Evolutionary conservation across 2,113 vertebrate species (phyloP).

Genomic region (Brachionichthys hirsutus): DNA sequence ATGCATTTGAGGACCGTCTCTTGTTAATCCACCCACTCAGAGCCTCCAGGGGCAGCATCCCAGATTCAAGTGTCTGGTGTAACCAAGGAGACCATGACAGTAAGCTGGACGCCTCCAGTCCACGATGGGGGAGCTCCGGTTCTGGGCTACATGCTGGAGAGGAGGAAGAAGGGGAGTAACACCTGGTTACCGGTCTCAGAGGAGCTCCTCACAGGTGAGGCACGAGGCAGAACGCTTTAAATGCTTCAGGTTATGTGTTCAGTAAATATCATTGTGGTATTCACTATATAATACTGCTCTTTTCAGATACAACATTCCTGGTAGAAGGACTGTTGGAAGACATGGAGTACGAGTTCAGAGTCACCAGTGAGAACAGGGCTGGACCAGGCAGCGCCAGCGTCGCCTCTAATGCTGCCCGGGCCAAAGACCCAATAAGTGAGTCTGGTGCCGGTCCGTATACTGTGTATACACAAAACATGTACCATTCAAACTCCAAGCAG

Average conservation of each 20-base stretch:
- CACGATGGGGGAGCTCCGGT: slow-evolving; percentile 64
- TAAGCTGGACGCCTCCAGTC: slow-evolving; percentile 67
- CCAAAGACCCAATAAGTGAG: slow-evolving; percentile 69
- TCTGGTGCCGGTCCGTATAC: no score
- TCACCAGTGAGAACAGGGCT: slow-evolving; percentile 65
- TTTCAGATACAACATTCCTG: slow-evolving; percentile 60
- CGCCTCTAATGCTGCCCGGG: slow-evolving; percentile 56
- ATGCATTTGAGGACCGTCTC: not conserved
- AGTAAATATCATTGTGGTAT: no score
- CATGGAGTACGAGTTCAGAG: slow-evolving; percentile 72
- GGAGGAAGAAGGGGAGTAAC: slow-evolving; percentile 73
- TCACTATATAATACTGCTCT: no score
- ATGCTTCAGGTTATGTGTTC: no score
- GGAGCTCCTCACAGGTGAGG: slow-evolving; percentile 76
- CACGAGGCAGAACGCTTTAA: no score
- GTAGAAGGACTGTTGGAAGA: slow-evolving; percentile 66
- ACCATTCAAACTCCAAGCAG: no score
- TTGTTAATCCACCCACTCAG: slow-evolving; percentile 34
- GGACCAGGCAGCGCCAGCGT: slow-evolving; percentile 61
- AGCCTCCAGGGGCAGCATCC: slow-evolving; percentile 51
- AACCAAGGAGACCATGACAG: slow-evolving; percentile 69
- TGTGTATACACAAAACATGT: no score
- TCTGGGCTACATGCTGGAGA: slow-evolving; percentile 65
- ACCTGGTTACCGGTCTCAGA: slow-evolving; percentile 70
- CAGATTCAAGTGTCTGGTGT: slow-evolving; percentile 68